Evolutionary conservation across 2,888 invertebrate species (phyloP), one percentile per base, ranked within the genome.

Genomic region (Antheraea assamensis): DNA sequence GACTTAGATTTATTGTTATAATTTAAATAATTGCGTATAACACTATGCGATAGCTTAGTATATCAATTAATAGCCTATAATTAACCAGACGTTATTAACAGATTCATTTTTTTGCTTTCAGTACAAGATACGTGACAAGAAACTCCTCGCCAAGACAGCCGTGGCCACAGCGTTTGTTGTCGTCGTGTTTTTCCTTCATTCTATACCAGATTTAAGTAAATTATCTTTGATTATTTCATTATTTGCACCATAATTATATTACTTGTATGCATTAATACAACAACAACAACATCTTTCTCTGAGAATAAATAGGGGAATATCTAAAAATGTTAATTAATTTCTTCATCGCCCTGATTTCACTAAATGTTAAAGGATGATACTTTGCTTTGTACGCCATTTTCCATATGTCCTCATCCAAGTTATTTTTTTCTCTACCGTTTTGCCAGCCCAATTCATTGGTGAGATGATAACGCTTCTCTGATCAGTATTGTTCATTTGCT

Each of bases 91-190:
- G 21, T 24, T 58, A 58, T 24, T 24, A 8, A 55, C n/a, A 13
- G 13, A 58, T 58, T n/a, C 8, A 7, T 10, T 24, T 24, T 58
- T 58, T 58, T 13, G 10, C 13, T 24, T 94, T 31, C 93, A 98
- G 98, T 98, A 98, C 90, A 96, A 96, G 72, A 98, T 98, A 71
- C 95, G 96, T 42, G 97, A 98, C 86, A 96, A 96, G 80, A 88
- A 93, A 8, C 90, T 98, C 24, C 92, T 98, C 72, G 87, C 96
- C 8, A 98, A 98, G 85, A 96, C 97, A 15, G 95, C 96, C 0
- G 85, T 97, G 0, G 96, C 97, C 0, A 93, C 98, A 71, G 81
- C 95, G 0, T 96, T 97, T 75, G 98, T 98, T 19, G 97, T 98
- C 66, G 87, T 95, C 1, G 94, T 98, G 19, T 98, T 98, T 91